These are phyloP conservation scores for Paracanthobrama guichenoti DNA, from an alignment of 2,113 vertebrate species.

Conservation along the genomic window DNA sequence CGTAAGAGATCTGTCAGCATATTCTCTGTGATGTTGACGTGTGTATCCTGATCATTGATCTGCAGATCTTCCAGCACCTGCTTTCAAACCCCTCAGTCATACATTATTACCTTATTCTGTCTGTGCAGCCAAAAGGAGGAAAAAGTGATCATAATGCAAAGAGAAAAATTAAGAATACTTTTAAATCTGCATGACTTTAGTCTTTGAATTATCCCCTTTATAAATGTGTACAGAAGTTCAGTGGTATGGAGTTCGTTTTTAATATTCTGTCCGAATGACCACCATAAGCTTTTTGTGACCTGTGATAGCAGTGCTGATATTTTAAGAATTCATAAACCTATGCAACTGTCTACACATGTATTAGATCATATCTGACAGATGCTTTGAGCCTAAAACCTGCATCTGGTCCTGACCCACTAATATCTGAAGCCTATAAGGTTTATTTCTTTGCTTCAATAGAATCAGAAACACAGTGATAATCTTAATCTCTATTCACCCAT, in stretches of 20 bases:
- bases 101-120: neutral
- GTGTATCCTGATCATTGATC: neutral
- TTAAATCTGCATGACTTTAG: neutral
- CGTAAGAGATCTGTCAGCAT: neutral
- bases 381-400: neutral
- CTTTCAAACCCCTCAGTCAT: neutral
- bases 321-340: too few relatives aligned
- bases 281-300: too few relatives aligned
- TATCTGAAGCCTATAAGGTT: slow-evolving; percentile 16
- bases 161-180: neutral
- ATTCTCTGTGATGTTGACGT: neutral
- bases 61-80: neutral
- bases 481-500: slow-evolving; percentile 47
- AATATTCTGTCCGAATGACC: neutral
- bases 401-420: slow-evolving; percentile 4
- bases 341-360: neutral
- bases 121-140: neutral
- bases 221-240: neutral
- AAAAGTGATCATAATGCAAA: neutral
- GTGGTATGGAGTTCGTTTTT: neutral
- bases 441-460: slow-evolving; percentile 22
- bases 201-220: neutral
- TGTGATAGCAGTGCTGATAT: too few relatives aligned
- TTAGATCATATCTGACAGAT: neutral
- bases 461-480: slow-evolving; percentile 37